Evolutionary conservation across 2,797 vertebrate species (phyloP).

Genomic region (Fundulus diaphanus): DNA sequence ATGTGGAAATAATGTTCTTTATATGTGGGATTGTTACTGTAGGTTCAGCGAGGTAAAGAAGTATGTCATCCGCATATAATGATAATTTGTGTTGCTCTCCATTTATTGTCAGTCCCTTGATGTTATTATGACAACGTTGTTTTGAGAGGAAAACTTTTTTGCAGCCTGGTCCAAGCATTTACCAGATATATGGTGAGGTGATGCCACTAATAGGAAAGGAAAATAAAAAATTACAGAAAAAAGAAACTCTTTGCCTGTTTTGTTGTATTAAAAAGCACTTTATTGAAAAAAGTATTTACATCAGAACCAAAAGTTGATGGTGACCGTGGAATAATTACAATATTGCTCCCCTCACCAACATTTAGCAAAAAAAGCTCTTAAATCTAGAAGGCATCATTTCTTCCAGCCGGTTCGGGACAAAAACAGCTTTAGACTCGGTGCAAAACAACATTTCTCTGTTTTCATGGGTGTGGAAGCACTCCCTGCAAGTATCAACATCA

Average conservation of each 20-base stretch:
- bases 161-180: not conserved
- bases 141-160: not conserved
- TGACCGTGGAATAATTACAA: constrained; percentile 51
- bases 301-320: constrained; percentile 67
- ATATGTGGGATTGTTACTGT: too few species aligned
- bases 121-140: not conserved
- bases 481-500: constrained; percentile 18
- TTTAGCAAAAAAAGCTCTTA: constrained; percentile 29
- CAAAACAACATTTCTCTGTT: constrained; percentile 23
- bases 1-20: too few species aligned
- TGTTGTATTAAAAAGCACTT: constrained; percentile 65
- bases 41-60: too few species aligned
- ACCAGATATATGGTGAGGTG: not conserved
- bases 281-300: constrained; percentile 86
- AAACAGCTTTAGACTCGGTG: constrained; percentile 17
- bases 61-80: too few species aligned
- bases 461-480: not conserved
- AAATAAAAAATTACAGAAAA: not conserved
- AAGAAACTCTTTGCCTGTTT: not conserved
- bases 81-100: too few species aligned
- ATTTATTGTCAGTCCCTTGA: too few species aligned
- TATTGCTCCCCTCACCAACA: constrained; percentile 67
- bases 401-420: not conserved
- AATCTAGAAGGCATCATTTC: constrained; percentile 39
- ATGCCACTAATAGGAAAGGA: not conserved